These are phyloP conservation scores for Trochalopteron elliotii DNA, from an alignment of 2,113 vertebrate genomes.

Conservation along the genomic window DNA sequence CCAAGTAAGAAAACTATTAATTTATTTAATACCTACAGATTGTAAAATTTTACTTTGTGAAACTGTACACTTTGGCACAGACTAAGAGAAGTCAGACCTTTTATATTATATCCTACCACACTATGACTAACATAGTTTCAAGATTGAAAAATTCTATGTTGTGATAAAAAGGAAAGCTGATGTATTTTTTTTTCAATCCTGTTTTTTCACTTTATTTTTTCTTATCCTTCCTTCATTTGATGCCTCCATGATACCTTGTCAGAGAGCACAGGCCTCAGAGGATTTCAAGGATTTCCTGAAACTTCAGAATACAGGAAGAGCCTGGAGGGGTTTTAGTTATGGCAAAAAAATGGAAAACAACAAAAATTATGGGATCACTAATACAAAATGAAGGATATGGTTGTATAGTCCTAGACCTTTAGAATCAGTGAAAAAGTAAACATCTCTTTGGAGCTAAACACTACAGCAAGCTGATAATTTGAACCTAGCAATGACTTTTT, in stretches of 20 bases:
- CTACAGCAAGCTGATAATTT: not conserved
- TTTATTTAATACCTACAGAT: not conserved
- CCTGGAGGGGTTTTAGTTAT: not conserved
- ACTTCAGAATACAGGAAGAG: not conserved
- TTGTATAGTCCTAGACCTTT: not conserved
- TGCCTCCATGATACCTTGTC: not conserved
- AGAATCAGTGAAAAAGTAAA: not conserved
- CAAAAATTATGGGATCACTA: not conserved
- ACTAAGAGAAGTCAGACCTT: not conserved
- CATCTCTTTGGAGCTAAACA: not conserved
- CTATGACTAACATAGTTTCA: not conserved
- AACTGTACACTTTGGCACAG: not conserved
- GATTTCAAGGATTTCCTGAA: not conserved
- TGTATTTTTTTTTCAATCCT: not conserved
- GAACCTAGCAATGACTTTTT: not conserved
- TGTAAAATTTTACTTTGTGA: not conserved
- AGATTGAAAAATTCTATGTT: not conserved
- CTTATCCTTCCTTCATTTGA: not conserved
- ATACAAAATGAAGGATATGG: not conserved
- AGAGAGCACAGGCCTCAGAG: not conserved
- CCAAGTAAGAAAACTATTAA: not conserved
- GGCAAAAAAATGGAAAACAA: not conserved
- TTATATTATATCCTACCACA: not conserved
- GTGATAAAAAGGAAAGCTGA: not conserved
- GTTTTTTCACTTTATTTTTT: not conserved